These are phyloP conservation scores for Loxodonta africana DNA, from an alignment of 2,113 vertebrate genomes.

Conservation along the genomic window DNA sequence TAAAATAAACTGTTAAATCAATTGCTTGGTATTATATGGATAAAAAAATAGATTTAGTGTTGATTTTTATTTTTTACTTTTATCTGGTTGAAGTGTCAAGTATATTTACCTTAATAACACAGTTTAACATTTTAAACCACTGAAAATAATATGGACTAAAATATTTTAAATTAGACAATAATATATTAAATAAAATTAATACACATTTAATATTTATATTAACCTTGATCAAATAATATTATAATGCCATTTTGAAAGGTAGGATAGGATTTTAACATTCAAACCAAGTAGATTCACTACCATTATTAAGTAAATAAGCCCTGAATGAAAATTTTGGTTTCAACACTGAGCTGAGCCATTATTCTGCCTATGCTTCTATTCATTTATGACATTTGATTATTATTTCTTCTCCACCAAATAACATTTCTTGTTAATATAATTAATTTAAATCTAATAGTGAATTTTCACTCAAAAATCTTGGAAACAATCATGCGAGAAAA, in stretches of 20 bases:
- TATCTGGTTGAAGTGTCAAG: background rate
- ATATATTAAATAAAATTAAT: background rate
- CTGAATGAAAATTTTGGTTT: conserved; percentile 2
- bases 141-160: background rate
- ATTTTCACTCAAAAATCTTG: background rate
- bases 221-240: background rate
- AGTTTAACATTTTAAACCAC: background rate
- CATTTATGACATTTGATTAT: background rate
- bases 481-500: background rate
- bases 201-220: background rate
- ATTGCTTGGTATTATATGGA: background rate
- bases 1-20: background rate
- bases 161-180: background rate
- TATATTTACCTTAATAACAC: background rate
- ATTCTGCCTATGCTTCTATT: background rate
- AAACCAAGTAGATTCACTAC: background rate
- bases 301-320: background rate
- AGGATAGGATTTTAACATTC: background rate
- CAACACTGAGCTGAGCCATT: accelerated
- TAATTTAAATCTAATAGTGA: background rate
- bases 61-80: background rate
- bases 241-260: background rate
- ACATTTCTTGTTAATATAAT: background rate
- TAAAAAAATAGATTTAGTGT: background rate
- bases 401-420: background rate